phyloP scores from a whole-genome alignment of 2,797 vertebrate species.

The Morelia viridis region DNA sequence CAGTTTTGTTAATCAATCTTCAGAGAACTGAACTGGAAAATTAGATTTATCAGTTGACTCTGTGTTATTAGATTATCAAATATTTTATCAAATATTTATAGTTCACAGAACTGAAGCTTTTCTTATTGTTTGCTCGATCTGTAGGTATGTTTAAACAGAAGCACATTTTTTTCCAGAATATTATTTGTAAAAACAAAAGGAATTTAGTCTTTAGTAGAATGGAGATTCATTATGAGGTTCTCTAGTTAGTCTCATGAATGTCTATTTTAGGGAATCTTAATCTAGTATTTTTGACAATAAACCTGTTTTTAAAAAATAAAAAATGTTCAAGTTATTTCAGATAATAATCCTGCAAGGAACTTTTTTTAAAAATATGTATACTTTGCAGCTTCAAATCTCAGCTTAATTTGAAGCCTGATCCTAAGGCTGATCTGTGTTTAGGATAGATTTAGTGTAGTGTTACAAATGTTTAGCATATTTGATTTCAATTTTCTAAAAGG shows the following conservation, averaged over 20 bases:
- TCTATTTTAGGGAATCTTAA: background rate
- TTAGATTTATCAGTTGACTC: background rate
- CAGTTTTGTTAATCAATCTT: background rate
- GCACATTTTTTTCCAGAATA: background rate
- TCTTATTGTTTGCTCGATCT: background rate
- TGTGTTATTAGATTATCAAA: background rate
- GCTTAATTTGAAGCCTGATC: background rate
- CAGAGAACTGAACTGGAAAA: background rate
- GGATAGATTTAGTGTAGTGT: background rate
- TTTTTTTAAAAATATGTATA: background rate
- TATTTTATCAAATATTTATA: background rate
- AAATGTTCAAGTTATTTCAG: background rate
- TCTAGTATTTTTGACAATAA: background rate
- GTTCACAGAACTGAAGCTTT: background rate
- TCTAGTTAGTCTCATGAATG: background rate
- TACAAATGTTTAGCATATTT: background rate
- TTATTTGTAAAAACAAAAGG: background rate
- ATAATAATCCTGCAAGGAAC: background rate
- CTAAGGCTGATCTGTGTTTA: background rate
- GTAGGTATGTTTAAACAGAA: background rate
- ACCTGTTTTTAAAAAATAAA: background rate
- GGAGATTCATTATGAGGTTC: background rate
- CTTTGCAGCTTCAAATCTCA: background rate
- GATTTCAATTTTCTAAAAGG: background rate
- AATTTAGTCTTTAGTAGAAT: background rate